Percentiles rank a stretch among this genome's conserved stretches.
phyloP scores from a whole-genome alignment of 2,797 vertebrate species.

The Oophaga sylvatica region DNA sequence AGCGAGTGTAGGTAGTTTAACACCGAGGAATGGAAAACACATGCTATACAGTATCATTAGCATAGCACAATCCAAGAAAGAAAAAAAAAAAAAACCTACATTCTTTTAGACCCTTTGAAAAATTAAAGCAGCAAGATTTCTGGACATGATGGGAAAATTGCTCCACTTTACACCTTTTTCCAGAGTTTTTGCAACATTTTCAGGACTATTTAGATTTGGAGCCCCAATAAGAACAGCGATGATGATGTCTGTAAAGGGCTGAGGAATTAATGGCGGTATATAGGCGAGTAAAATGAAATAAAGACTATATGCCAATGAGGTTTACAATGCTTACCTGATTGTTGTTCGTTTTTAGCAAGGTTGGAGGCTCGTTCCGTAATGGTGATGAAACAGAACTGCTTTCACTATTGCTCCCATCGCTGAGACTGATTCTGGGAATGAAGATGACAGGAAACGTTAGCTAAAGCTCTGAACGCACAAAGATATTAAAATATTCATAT shows the following conservation, averaged over 20 bases:
- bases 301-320: neutral
- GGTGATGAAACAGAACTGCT: slow-evolving; percentile 86
- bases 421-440: slow-evolving; percentile 85
- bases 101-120: neutral
- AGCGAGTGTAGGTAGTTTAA: slow-evolving; percentile 6
- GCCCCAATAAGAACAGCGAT: no score
- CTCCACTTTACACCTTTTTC: neutral
- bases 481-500: neutral
- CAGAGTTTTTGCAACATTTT: neutral
- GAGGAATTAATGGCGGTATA: no score
- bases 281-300: no score
- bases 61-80: neutral
- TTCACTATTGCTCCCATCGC: slow-evolving; percentile 92
- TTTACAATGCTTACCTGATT: slow-evolving; percentile 81
- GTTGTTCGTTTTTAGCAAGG: slow-evolving; percentile 85
- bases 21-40: slow-evolving; percentile 24
- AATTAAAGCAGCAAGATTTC: neutral
- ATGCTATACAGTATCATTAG: slow-evolving; percentile 42
- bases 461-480: neutral
- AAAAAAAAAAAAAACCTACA: neutral
- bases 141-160: neutral
- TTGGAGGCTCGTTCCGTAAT: slow-evolving; percentile 77
- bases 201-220: neutral
- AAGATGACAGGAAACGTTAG: slow-evolving; percentile 15
- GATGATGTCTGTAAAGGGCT: no score